These are phyloP conservation scores for Anolis apletophallus DNA, from an alignment of 2,797 vertebrate species.

Conservation along the genomic window DNA sequence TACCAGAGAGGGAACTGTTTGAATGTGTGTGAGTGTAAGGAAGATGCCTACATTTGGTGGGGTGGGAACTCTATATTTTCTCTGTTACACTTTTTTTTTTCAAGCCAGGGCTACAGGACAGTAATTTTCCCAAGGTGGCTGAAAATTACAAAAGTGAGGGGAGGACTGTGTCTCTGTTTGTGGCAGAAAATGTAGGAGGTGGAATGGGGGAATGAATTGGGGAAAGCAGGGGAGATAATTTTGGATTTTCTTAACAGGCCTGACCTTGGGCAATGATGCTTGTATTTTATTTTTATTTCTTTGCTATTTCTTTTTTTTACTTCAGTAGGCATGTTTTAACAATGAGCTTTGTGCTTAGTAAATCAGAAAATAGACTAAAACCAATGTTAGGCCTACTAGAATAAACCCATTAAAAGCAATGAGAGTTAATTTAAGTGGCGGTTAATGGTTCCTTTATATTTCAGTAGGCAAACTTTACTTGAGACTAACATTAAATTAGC, in stretches of 20 bases:
- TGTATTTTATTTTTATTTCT: not conserved
- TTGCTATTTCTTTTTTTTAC: not conserved
- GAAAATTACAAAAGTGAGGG: not conserved
- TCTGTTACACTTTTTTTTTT: no score
- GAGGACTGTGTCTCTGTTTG: not conserved
- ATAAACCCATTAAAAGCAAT: no score
- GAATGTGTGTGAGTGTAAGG: not conserved
- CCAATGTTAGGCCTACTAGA: no score
- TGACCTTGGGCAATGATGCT: not conserved
- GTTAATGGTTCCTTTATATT: no score
- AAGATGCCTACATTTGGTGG: not conserved
- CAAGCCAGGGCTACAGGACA: not conserved
- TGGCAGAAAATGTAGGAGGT: not conserved
- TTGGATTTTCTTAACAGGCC: not conserved
- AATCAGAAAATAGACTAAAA: not conserved
- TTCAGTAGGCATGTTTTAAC: conserved; percentile 2
- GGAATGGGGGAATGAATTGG: not conserved
- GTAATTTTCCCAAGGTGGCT: not conserved
- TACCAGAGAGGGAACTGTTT: not conserved
- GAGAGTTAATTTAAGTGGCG: no score
- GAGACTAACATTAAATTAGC: no score
- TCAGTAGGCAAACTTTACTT: no score
- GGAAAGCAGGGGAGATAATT: not conserved
- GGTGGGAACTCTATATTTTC: not conserved
- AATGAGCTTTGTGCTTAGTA: not conserved